Conservation (phyloP, 2,888 invertebrate species). For the Baronia brevicornis region DNA sequence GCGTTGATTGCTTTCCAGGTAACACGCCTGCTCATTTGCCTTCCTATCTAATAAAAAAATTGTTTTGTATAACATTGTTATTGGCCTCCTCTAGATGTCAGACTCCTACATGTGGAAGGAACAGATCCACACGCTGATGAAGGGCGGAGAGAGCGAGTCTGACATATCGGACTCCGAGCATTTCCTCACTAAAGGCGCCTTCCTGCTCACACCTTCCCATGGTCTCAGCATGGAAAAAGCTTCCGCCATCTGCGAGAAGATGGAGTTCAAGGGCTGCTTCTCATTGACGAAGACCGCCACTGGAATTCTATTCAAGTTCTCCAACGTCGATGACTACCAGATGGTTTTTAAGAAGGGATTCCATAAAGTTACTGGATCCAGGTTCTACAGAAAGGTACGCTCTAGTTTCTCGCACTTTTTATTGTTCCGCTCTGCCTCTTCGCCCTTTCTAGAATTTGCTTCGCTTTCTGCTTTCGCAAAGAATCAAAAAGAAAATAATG, state of each 20-base stretch:
- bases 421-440: constrained; percentile 34
- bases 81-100: constrained; percentile 57
- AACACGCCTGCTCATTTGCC: too few relatives aligned
- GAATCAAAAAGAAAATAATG: too few relatives aligned
- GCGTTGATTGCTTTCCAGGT: too few relatives aligned
- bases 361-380: constrained; percentile 89
- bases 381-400: constrained; percentile 89
- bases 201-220: constrained; percentile 89
- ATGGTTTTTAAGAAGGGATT: constrained; percentile 91
- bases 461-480: constrained; percentile 15
- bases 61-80: constrained; percentile 13
- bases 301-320: constrained; percentile 91
- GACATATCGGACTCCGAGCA: constrained; percentile 84
- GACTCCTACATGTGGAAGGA: constrained; percentile 72
- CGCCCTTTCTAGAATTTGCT: constrained; percentile 31
- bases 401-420: constrained; percentile 19
- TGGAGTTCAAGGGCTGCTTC: constrained; percentile 91
- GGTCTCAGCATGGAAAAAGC: constrained; percentile 91
- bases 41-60: too few relatives aligned
- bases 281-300: constrained; percentile 91
- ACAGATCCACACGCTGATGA: constrained; percentile 75
- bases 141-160: constrained; percentile 86
- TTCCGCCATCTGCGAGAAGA: constrained; percentile 89
- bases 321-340: constrained; percentile 90
- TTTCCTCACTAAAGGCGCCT: constrained; percentile 88